Conservation (phyloP, 2,113 vertebrate species). For the Megatriorchis doriae region DNA sequence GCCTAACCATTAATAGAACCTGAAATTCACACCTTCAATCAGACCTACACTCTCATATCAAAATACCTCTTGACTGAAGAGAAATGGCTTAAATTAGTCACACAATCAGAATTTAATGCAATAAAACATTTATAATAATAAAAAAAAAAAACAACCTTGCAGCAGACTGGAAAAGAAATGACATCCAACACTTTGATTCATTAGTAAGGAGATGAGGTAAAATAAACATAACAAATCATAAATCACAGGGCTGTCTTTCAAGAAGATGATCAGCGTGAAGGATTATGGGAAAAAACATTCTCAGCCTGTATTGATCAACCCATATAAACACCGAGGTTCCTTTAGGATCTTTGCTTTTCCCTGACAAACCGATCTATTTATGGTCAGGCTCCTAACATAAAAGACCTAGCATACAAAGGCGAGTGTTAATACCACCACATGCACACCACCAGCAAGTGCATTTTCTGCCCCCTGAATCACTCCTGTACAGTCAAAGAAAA, state of each 20-base stretch:
- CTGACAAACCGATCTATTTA: conserved; percentile 16
- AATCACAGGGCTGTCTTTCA: conserved; percentile 20
- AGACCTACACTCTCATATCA: not conserved
- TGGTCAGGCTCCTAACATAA: not conserved
- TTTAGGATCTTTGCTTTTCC: not conserved
- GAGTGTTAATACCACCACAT: not conserved
- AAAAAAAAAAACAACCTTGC: not conserved
- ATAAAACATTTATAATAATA: not conserved
- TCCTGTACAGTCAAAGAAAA: not conserved
- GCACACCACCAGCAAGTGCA: not conserved
- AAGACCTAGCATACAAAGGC: not conserved
- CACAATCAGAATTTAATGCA: not conserved
- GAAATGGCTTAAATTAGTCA: conserved; percentile 32
- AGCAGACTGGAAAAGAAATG: not conserved
- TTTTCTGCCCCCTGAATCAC: not conserved
- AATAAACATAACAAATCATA: conserved; percentile 17
- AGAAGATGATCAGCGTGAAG: not conserved
- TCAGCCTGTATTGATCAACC: conserved; percentile 4
- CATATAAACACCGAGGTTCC: not conserved
- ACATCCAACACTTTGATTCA: conserved; percentile 42
- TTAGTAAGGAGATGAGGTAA: not conserved
- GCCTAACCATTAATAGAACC: not conserved
- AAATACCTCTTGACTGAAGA: not conserved
- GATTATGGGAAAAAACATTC: not conserved
- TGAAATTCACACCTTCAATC: conserved; percentile 2